Evolutionary conservation across 2,113 vertebrate species (phyloP).

Genomic region (Bombycilla garrulus): DNA sequence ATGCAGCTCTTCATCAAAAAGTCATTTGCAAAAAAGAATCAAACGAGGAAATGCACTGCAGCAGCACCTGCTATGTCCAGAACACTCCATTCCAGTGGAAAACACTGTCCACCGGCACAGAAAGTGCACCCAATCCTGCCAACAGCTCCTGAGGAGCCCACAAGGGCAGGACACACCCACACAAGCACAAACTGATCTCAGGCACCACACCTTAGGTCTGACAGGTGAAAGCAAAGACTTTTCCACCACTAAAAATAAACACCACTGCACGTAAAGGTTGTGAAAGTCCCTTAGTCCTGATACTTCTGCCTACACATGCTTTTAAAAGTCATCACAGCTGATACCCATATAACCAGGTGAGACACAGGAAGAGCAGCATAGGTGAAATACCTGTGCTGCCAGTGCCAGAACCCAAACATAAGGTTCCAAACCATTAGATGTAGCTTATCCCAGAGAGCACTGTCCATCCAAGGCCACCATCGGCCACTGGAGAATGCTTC

Average conservation of each 20-base stretch:
- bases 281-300: neutral
- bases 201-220: neutral
- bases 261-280: neutral
- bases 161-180: neutral
- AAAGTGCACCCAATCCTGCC: neutral
- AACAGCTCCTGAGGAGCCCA: neutral
- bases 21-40: neutral
- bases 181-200: neutral
- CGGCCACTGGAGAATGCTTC: neutral
- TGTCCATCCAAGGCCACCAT: neutral
- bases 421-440: rapidly evolving
- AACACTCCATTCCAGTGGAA: neutral
- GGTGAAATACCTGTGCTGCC: neutral
- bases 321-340: neutral
- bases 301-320: neutral
- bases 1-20: neutral
- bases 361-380: neutral
- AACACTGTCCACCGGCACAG: neutral
- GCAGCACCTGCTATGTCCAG: neutral
- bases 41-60: neutral
- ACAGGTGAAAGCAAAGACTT: neutral
- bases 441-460: neutral
- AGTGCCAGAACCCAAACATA: neutral
- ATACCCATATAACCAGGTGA: neutral
- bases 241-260: neutral